phyloP scores from a whole-genome alignment of 2,797 vertebrate species.

The Tokudaia tokunoshimensis region DNA sequence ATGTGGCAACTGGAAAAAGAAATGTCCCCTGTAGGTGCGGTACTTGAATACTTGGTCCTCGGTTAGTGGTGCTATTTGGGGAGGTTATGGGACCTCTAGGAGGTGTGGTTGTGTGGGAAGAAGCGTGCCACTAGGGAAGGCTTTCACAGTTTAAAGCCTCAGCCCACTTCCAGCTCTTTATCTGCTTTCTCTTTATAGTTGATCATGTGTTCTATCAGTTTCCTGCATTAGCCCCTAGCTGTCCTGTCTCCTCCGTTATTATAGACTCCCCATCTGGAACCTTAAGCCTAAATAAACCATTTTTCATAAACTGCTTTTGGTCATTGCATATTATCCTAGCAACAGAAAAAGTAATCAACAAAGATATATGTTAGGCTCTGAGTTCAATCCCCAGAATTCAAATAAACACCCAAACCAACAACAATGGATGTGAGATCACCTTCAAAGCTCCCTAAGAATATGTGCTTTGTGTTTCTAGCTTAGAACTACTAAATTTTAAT shows the following conservation, averaged over 20 bases:
- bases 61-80: background rate
- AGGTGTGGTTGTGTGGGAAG: background rate
- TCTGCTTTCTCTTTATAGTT: background rate
- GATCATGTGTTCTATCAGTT: background rate
- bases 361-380: background rate
- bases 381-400: background rate
- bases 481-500: background rate
- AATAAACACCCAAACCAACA: background rate
- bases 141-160: background rate
- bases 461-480: background rate
- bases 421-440: background rate
- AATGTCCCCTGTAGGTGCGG: no score
- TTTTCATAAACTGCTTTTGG: background rate
- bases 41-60: background rate
- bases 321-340: background rate
- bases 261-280: background rate
- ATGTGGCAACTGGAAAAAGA: background rate
- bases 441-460: background rate
- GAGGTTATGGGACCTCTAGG: background rate
- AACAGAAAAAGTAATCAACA: background rate
- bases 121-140: background rate
- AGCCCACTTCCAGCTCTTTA: background rate
- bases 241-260: no score
- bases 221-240: background rate
- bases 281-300: background rate